Percentiles rank a stretch among this genome's conserved stretches.
Conservation (phyloP, 1,140 invertebrate species). For the Ephestia elutella region DNA sequence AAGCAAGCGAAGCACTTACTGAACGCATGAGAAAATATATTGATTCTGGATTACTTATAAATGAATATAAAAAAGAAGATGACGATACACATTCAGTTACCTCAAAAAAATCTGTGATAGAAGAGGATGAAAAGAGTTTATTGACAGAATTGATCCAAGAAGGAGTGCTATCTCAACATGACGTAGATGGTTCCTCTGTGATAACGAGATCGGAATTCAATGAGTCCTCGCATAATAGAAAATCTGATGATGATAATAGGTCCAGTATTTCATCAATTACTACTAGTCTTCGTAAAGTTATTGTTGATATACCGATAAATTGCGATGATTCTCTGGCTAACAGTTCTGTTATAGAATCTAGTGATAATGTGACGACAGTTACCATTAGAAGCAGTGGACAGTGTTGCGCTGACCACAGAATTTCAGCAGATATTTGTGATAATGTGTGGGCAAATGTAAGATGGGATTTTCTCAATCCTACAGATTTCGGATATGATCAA, state of each 20-base stretch:
- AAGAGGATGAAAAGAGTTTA: conserved; percentile 56
- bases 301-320: conserved; percentile 57
- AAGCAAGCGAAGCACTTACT: conserved; percentile 65
- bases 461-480: conserved; percentile 68
- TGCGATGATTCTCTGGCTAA: conserved; percentile 47
- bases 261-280: conserved; percentile 47
- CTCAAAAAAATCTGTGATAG: conserved; percentile 27
- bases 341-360: conserved; percentile 43
- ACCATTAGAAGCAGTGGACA: conserved; percentile 55
- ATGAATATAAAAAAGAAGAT: conserved; percentile 32
- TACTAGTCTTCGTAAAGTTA: conserved; percentile 46
- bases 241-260: conserved; percentile 54
- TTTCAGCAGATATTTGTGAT: conserved; percentile 60
- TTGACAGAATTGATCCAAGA: conserved; percentile 66
- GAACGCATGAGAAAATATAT: conserved; percentile 69
- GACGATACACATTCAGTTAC: conserved; percentile 24
- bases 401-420: conserved; percentile 65
- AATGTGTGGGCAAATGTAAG: conserved; percentile 70
- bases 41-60: conserved; percentile 63
- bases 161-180: conserved; percentile 61
- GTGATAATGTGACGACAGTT: conserved; percentile 54
- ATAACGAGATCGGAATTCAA: conserved; percentile 46
- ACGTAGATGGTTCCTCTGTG: conserved; percentile 58
- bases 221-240: conserved; percentile 35
- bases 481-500: conserved; percentile 66